Conservation (phyloP, 2,888 invertebrate genomes). For the Andrena trimmerana region DNA sequence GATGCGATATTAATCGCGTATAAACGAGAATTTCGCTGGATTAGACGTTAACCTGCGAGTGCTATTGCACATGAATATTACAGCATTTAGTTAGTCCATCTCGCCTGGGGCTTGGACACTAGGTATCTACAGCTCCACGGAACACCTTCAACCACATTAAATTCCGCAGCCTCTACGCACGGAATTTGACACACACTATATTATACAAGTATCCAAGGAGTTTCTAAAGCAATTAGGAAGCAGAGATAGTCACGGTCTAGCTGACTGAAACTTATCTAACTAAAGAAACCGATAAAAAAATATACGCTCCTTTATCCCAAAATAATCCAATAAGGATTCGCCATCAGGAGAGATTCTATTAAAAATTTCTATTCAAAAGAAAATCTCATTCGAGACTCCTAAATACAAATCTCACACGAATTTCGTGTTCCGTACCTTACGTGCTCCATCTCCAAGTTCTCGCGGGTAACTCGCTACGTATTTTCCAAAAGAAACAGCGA, state of each 20-base stretch:
- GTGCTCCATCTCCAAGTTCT: neutral
- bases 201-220: too few relatives aligned
- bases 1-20: constrained; percentile 66
- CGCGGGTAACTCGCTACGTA: neutral
- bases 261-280: too few relatives aligned
- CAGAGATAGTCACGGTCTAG: too few relatives aligned
- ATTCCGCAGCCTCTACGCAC: neutral
- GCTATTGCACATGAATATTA: neutral
- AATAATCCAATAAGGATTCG: too few relatives aligned
- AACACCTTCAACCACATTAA: neutral
- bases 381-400: too few relatives aligned
- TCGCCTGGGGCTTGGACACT: neutral
- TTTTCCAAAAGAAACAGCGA: neutral
- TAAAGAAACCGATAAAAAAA: too few relatives aligned
- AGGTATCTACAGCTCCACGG: neutral
- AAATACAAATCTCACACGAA: neutral
- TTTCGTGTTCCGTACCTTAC: neutral
- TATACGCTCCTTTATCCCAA: too few relatives aligned
- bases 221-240: too few relatives aligned
- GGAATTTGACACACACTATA: too few relatives aligned
- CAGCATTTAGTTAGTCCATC: neutral
- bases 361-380: too few relatives aligned
- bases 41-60: constrained; percentile 38
- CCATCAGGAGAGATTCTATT: too few relatives aligned
- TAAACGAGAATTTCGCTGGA: constrained; percentile 59